Percentiles rank a stretch among this genome's conserved stretches.
phyloP scores from a whole-genome alignment of 2,888 invertebrate genomes.

The Clepsis dumicolana region DNA sequence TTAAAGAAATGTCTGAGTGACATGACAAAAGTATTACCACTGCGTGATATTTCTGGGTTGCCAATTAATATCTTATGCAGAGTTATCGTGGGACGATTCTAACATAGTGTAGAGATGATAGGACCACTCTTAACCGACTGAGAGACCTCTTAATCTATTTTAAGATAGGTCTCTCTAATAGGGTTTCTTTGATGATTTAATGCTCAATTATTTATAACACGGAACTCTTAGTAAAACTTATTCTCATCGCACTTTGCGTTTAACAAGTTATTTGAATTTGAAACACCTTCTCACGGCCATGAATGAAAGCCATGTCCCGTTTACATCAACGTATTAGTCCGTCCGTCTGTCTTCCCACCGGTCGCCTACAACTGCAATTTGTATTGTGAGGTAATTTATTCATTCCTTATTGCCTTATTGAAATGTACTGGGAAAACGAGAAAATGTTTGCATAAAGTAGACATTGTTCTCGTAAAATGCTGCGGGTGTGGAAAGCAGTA shows the following conservation, averaged over 20 bases:
- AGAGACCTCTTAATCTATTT: too few species aligned
- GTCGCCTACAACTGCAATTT: slow-evolving; percentile 30
- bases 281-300: background rate
- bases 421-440: slow-evolving; percentile 39
- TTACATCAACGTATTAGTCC: slow-evolving; percentile 5
- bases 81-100: too few species aligned
- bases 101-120: too few species aligned
- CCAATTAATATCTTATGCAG: too few species aligned
- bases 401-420: slow-evolving; percentile 41
- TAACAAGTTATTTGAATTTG: background rate
- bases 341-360: slow-evolving; percentile 37
- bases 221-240: too few species aligned
- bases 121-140: too few species aligned
- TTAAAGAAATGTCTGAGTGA: too few species aligned
- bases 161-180: too few species aligned
- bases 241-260: background rate
- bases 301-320: background rate
- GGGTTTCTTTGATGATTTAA: too few species aligned
- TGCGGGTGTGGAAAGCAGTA: slow-evolving; percentile 8
- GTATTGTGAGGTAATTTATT: slow-evolving; percentile 41
- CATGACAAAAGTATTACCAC: too few species aligned
- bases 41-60: too few species aligned
- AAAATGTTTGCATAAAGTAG: slow-evolving; percentile 38
- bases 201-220: too few species aligned
- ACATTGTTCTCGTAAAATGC: slow-evolving; percentile 29